These are phyloP conservation scores for Toxotes chatareus DNA, from an alignment of 2,113 vertebrate species.

Conservation along the genomic window DNA sequence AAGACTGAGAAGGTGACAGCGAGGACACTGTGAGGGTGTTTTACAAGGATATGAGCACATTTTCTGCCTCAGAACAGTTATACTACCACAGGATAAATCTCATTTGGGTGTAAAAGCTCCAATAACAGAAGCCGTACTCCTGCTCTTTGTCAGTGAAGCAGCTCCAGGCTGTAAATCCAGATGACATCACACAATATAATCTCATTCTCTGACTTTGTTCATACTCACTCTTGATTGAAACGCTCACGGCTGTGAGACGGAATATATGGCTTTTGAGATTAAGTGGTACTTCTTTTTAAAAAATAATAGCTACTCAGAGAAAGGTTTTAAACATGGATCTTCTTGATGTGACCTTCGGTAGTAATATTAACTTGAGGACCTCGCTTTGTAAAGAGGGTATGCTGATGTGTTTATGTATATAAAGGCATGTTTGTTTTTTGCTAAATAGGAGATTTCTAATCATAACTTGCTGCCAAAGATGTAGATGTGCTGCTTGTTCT, in stretches of 20 bases:
- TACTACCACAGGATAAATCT: conserved; percentile 67
- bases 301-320: conserved; percentile 38
- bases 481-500: background rate
- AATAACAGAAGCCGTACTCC: conserved; percentile 57
- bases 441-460: background rate
- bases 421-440: background rate
- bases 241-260: conserved; percentile 7
- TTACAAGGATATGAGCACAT: conserved; percentile 65
- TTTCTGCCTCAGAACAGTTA: conserved; percentile 58
- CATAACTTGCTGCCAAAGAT: conserved; percentile 7
- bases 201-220: conserved; percentile 57
- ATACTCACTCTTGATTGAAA: conserved; percentile 57
- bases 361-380: background rate
- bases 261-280: conserved; percentile 55
- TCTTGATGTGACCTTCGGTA: conserved; percentile 29
- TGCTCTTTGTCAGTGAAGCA: conserved; percentile 66
- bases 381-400: background rate
- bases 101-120: conserved; percentile 70
- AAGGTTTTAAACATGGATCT: conserved; percentile 27
- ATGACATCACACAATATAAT: conserved; percentile 69
- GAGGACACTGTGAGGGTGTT: conserved; percentile 59
- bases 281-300: conserved; percentile 34
- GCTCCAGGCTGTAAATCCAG: conserved; percentile 69
- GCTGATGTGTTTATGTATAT: background rate
- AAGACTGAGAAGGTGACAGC: conserved; percentile 54